Percentiles rank a stretch among this genome's conserved stretches.
phyloP scores from a whole-genome alignment of 1,140 invertebrate species.

The Plectus sambesii region DNA sequence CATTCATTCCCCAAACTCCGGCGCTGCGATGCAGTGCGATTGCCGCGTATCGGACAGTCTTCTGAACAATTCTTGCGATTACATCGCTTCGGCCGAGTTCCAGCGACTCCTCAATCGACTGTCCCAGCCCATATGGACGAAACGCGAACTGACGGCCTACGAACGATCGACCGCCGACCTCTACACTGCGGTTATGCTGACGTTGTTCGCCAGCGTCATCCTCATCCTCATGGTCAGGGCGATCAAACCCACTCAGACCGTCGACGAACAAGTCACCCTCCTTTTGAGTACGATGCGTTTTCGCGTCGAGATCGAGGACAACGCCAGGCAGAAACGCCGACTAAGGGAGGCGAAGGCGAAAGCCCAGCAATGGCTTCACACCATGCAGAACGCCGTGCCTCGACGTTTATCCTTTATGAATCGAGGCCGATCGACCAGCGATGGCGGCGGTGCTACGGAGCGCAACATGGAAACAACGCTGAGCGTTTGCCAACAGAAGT shows the following conservation, averaged over 20 bases:
- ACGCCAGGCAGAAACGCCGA: slow-evolving; percentile 15
- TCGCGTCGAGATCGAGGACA: slow-evolving; percentile 15
- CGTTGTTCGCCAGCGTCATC: slow-evolving; percentile 18
- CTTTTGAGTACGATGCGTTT: slow-evolving; percentile 17
- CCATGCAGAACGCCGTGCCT: no score
- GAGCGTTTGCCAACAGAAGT: no score
- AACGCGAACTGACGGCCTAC: slow-evolving; percentile 10
- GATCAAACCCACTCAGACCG: slow-evolving; percentile 18
- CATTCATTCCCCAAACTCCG: no score
- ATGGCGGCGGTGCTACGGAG: no score
- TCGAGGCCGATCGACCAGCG: no score
- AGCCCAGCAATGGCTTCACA: no score
- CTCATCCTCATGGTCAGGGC: slow-evolving; percentile 18
- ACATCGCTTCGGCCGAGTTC: slow-evolving; percentile 1
- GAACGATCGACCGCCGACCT: slow-evolving; percentile 15
- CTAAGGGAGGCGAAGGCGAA: slow-evolving; percentile 16
- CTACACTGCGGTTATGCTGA: slow-evolving; percentile 16
- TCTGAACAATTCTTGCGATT: no score
- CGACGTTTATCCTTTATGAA: no score
- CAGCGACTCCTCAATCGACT: slow-evolving; percentile 11
- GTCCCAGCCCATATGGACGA: slow-evolving; percentile 4
- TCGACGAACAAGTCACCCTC: slow-evolving; percentile 24
- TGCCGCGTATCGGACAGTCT: no score
- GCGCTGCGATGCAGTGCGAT: no score
- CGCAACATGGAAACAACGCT: no score